Conservation (phyloP, 2,113 vertebrate species). For the Calyptommatus sinebrachiatus region DNA sequence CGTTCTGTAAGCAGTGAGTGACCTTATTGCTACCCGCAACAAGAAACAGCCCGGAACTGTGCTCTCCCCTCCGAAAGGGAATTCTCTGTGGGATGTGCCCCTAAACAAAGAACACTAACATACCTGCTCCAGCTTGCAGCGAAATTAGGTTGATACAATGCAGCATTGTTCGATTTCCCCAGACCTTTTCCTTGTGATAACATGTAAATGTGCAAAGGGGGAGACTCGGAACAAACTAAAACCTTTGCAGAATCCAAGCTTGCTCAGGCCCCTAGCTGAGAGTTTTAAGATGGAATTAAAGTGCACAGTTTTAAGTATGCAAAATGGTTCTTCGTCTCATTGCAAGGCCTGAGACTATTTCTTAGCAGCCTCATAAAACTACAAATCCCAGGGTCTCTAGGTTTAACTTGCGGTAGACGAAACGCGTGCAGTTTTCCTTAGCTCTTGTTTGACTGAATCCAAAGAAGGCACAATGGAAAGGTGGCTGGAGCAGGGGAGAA, state of each 20-base stretch:
- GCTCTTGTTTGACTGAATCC: background rate
- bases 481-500: background rate
- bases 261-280: slow-evolving; percentile 48
- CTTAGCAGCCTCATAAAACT: background rate
- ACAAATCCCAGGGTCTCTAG: background rate
- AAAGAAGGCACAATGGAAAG: background rate
- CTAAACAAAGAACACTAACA: slow-evolving; percentile 49
- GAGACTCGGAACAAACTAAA: slow-evolving; percentile 60
- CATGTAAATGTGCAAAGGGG: slow-evolving; percentile 59
- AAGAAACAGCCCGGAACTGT: slow-evolving; percentile 46
- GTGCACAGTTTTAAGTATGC: slow-evolving; percentile 40
- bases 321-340: slow-evolving; percentile 37
- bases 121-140: slow-evolving; percentile 15
- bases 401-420: background rate
- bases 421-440: background rate
- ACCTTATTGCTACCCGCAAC: slow-evolving; percentile 49
- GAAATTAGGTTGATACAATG: slow-evolving; percentile 37
- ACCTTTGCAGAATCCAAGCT: slow-evolving; percentile 54
- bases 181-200: slow-evolving; percentile 57
- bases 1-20: slow-evolving; percentile 47
- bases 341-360: background rate
- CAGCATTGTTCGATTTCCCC: slow-evolving; percentile 39
- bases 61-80: slow-evolving; percentile 49
- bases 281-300: slow-evolving; percentile 62
- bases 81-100: slow-evolving; percentile 49